Percentiles rank a stretch among this genome's conserved stretches.
phyloP scores from a whole-genome alignment of 1,140 invertebrate species.

The Mizuhopecten yessoensis region DNA sequence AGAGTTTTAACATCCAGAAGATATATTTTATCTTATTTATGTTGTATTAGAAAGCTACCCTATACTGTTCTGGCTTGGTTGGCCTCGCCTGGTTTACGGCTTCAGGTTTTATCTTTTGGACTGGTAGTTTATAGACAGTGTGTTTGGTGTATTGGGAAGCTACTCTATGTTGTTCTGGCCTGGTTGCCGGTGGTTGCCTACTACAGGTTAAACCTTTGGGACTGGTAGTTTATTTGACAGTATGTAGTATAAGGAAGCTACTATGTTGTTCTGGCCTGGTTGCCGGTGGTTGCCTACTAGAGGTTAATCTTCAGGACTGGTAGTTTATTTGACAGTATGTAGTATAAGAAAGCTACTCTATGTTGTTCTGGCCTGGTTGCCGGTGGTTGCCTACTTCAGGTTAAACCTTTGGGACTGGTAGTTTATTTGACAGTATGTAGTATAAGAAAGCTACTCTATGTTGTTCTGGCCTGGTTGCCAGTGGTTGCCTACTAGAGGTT shows the following conservation, averaged over 20 bases:
- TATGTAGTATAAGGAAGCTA: not conserved
- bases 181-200: not conserved
- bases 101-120: not conserved
- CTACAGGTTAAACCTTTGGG: not conserved
- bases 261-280: not conserved
- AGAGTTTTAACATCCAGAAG: too few species aligned
- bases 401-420: not conserved
- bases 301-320: not conserved
- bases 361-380: not conserved
- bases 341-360: not conserved
- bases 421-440: not conserved
- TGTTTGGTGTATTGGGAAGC: not conserved
- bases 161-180: not conserved
- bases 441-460: not conserved
- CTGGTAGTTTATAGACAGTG: too few species aligned
- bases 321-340: too few species aligned
- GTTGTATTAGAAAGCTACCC: not conserved
- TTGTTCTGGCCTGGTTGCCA: not conserved
- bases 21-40: too few species aligned
- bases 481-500: not conserved
- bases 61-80: not conserved
- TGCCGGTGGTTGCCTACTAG: not conserved
- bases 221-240: not conserved
- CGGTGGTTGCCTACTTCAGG: not conserved
- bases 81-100: not conserved